Base-by-base conservation (phyloP, 1,140 invertebrate genomes). In the Bombus superbus region DNA sequence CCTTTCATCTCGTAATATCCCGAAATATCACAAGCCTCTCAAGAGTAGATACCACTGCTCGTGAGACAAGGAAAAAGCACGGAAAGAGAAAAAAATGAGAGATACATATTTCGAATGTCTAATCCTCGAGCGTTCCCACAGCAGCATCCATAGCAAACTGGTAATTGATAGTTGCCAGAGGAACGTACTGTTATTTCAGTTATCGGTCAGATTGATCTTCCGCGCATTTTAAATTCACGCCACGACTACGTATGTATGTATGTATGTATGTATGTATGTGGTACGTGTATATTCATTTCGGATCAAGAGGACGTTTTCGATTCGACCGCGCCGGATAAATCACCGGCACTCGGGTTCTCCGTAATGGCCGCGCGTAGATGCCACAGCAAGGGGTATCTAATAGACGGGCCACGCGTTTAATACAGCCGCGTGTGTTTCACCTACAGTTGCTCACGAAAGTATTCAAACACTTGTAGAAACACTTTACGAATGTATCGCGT, bases 91-190 rank as follows among this genome's bases (percentile, higher is more conserved):
- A 69, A 40, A 71, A 28, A 28, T 25, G 3, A 57, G 77, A 66
- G 57, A 85, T 62, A 59, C 79, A 47, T 57, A 80, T 85, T 85
- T 68, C 68, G 42, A 85, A 44, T 81, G 32, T 59, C 69, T 53
- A 59, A 74, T 66, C 35, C 32, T n/a, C 42, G 38, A 69, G 81
- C 35, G 35, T 74, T 75, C 71, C 84, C 84, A 79, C 68, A 68
- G 68, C 83, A 40, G 22, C 59, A 42, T 32, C 40, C 75, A 25
- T 22, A 35, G 32, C 5, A 15, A 47, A 22, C 11, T 22, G 15
- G 88, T 89, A 89, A 89, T 89, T 89, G 88, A 89, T 89, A 86
- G 88, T 86, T 89, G 78, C 35, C 66, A 25, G 53, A 35, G 73
- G 47, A 82, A 85, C 77, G 76, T 89, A 89, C 88, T 89, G 88